Evolutionary conservation across 2,797 vertebrate genomes (phyloP).

Genomic region (Alauda arvensis): DNA sequence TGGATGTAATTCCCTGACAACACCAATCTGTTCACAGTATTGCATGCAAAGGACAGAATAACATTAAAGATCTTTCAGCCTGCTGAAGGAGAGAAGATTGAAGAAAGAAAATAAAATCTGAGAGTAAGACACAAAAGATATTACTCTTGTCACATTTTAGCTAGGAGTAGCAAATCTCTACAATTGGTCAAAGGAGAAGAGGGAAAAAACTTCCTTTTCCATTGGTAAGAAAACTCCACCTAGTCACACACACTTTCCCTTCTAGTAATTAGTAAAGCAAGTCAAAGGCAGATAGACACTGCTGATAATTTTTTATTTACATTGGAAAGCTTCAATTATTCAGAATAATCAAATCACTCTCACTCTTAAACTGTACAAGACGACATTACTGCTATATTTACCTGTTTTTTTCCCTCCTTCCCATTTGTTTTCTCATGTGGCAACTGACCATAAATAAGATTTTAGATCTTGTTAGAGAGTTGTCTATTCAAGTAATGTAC

Average conservation of each 20-base stretch:
- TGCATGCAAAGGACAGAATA: constrained; percentile 48
- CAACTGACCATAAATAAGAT: background rate
- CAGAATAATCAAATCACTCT: background rate
- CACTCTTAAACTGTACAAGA: background rate
- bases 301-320: background rate
- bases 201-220: background rate
- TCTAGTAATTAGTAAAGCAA: background rate
- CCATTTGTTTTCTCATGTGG: background rate
- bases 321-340: background rate
- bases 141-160: background rate
- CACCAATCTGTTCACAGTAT: constrained; percentile 60
- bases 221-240: background rate
- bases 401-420: background rate
- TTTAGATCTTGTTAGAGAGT: background rate
- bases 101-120: constrained; percentile 17
- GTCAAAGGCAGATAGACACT: background rate
- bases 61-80: constrained; percentile 39
- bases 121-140: background rate
- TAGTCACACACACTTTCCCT: background rate
- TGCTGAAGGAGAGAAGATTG: constrained; percentile 29
- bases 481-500: background rate
- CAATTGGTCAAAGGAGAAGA: background rate
- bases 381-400: background rate
- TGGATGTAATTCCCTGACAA: constrained; percentile 64
- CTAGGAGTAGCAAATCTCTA: background rate